Base-by-base conservation (phyloP, 2,113 vertebrate species). In the Callaeas wilsoni region DNA sequence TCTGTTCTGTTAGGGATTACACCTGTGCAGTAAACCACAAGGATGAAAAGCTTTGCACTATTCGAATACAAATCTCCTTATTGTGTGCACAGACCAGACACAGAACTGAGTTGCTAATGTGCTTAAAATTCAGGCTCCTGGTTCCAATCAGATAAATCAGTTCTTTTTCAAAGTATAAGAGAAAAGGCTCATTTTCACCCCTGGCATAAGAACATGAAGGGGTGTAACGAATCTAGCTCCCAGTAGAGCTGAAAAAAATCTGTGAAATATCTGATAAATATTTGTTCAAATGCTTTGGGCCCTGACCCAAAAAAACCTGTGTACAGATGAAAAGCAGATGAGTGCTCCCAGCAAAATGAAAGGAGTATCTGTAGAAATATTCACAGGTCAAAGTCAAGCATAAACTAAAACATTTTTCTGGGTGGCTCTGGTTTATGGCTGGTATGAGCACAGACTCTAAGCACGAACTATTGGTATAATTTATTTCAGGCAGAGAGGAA, bases 211-310 rank as follows among this genome's bases (percentile, higher is more conserved):
- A 67, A 92, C 56, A 82, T 47, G 39, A 47, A 84, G 44, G 20
- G 20, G 17, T 67, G 35, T 84, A 95, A 94, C 3, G 1, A 94
- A 96, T 78, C 46, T 71, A 79, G 32, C 57, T 95, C 86, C 41
- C 74, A 77, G 76, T 27, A 89, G 60, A 89, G 80, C 29, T 81
- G 52, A 81, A 90, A 91, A 87, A 90, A 84, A 74, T 84, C 68
- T 94, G 60, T 75, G 56, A 95, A 96, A 95, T 89, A 89, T 68
- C 64, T 78, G 77, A 92, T 81, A 96, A 94, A 95, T 94, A 92
- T 95, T 94, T 97, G 95, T 82, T 94, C 69, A 91, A 94, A 96
- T 91, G 44, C 62, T 96, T 94, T 94, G 77, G 69, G 69, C 84
- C 76, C 47, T 94, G 81, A 94, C 87, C 73, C 83, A 97, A 39